phyloP scores from a whole-genome alignment of 2,888 invertebrate species.

The Dryadula phaetusa region DNA sequence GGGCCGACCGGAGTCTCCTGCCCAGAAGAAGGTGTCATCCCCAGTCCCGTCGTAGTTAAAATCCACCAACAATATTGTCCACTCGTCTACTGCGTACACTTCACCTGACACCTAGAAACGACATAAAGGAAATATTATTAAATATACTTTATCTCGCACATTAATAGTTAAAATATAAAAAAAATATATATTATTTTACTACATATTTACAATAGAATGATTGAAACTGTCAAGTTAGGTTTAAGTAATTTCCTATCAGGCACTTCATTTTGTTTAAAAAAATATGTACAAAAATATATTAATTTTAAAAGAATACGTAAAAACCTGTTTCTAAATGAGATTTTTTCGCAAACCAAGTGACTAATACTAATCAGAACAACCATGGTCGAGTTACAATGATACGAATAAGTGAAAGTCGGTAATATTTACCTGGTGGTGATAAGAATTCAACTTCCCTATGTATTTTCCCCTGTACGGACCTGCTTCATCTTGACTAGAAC shows the following conservation, averaged over 20 bases:
- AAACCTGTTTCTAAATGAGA: slow-evolving; percentile 11
- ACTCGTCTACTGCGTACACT: slow-evolving; percentile 94
- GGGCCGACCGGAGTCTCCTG: slow-evolving; percentile 93
- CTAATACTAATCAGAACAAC: slow-evolving; percentile 24
- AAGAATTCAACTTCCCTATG: slow-evolving; percentile 94
- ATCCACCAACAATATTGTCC: slow-evolving; percentile 90
- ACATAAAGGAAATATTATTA: background rate
- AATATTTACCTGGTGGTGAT: slow-evolving; percentile 89
- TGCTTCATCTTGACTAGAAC: slow-evolving; percentile 85
- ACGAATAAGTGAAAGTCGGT: slow-evolving; percentile 40
- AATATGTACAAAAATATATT: too few relatives aligned
- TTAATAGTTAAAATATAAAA: too few relatives aligned
- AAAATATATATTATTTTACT: too few relatives aligned
- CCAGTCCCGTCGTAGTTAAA: slow-evolving; percentile 97
- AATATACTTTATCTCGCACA: background rate
- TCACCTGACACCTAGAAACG: slow-evolving; percentile 89
- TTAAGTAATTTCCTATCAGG: too few relatives aligned
- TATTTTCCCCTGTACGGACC: slow-evolving; percentile 92
- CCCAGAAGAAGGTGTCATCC: slow-evolving; percentile 96
- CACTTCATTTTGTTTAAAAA: too few relatives aligned
- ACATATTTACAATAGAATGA: too few relatives aligned
- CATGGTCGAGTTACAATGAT: slow-evolving; percentile 39
- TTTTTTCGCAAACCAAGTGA: slow-evolving; percentile 2
- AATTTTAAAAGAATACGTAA: background rate
- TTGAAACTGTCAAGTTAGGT: background rate